These are phyloP conservation scores for Novumbra hubbsi DNA, from an alignment of 2,797 vertebrate genomes.

Conservation along the genomic window DNA sequence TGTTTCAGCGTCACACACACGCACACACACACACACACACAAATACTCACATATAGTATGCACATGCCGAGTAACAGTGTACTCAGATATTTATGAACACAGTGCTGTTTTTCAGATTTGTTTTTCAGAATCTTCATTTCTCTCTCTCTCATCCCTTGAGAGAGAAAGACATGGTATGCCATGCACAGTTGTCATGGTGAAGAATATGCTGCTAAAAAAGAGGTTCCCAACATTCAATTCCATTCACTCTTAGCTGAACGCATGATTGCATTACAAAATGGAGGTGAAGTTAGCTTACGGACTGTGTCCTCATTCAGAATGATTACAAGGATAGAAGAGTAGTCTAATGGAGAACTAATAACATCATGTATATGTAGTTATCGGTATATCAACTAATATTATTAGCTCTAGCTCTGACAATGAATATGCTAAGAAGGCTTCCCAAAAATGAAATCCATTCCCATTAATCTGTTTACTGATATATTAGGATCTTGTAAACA, in stretches of 20 bases:
- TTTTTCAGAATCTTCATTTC: conserved; percentile 20
- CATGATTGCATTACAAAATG: not conserved
- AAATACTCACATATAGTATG: not conserved
- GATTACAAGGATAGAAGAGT: not conserved
- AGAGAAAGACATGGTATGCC: conserved; percentile 19
- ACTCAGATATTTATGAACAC: not conserved
- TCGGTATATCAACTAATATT: not conserved
- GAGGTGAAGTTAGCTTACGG: not conserved
- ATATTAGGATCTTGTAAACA: not conserved
- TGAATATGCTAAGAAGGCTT: not conserved
- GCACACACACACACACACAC: conserved; percentile 4
- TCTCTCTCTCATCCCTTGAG: conserved; percentile 22
- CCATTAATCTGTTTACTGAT: not conserved
- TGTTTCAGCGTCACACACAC: not conserved
- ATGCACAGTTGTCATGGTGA: conserved; percentile 55
- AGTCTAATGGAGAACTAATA: not conserved
- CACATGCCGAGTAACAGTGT: not conserved
- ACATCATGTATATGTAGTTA: not conserved
- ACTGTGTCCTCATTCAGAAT: not conserved
- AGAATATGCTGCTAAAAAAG: conserved; percentile 17
- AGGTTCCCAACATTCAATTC: conserved; percentile 31
- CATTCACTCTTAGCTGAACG: not conserved
- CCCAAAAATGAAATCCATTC: not conserved
- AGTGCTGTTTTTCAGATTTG: conserved; percentile 1
- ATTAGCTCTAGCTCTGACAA: not conserved